Base-by-base conservation (phyloP, 2,113 vertebrate species). In the Gorsachius goisagi region DNA sequence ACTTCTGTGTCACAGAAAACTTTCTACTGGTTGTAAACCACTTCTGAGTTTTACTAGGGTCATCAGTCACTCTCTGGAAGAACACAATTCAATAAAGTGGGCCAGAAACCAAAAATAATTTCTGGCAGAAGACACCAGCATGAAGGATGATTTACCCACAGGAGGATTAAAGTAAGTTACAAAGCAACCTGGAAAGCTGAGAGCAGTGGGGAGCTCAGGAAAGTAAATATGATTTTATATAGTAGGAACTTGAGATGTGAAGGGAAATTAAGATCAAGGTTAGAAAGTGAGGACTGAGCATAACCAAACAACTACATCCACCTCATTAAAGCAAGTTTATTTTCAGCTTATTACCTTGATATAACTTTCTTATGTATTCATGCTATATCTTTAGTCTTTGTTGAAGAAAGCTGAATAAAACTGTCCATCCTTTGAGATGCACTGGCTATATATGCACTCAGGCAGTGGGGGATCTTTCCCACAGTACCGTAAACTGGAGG, bases 261-360 rank as follows among this genome's bases (percentile, higher is more conserved):
- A 90, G 28, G 44, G 27, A 94, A 95, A 91, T 90, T 82, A 74
- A 66, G 74, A 74, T 86, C 72, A 39, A 58, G 28, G 37, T 72
- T 86, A 58, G n/a, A 93, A 95, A 91, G 80, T 58, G 8, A 52
- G 93, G 69, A 80, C 55, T 62, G 75, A 84, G 26, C 53, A 68
- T 93, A 93, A 89, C 85, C 28, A 91, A 91, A 44, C 45, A 80
- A 39, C 28, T n/a, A 64, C 21, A 84, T 79, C 45, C 47, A 56
- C 58, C 76, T 93, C 74, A 89, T 84, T 93, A 93, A 87, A 86
- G 49, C 37, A 91, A 90, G 41, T 91, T 95, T 79, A 94, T 96
- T 97, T 96, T 86, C 52, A 85, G 37, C 44, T 88, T 11, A 3
- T 87, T 80, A 71, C 52, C 66, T 88, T 88, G 49, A 35, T 81